Evolutionary conservation across 2,888 invertebrate species (phyloP).

Genomic region (Nymphalis polychloros): DNA sequence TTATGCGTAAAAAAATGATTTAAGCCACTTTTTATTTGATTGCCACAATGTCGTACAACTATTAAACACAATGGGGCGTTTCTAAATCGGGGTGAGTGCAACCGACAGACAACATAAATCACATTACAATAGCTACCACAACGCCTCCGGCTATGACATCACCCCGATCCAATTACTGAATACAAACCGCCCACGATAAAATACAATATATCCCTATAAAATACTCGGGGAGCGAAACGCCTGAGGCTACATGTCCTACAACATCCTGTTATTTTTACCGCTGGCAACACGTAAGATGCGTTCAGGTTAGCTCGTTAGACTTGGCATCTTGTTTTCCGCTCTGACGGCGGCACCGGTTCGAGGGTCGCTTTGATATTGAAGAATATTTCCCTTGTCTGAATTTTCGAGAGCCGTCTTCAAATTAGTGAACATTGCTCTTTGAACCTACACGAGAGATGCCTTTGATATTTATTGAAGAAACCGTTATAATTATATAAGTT

Average conservation of each 20-base stretch:
- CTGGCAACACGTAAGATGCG: slow-evolving; percentile 57
- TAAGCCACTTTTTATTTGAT: slow-evolving; percentile 10
- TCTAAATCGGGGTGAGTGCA: slow-evolving; percentile 45
- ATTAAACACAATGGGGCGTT: slow-evolving; percentile 40
- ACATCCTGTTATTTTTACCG: slow-evolving; percentile 53
- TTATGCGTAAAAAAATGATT: slow-evolving; percentile 11
- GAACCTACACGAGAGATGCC: slow-evolving; percentile 40
- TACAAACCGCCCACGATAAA: slow-evolving; percentile 48
- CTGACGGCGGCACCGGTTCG: slow-evolving; percentile 53
- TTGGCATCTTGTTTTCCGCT: slow-evolving; percentile 64
- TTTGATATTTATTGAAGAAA: slow-evolving; percentile 32
- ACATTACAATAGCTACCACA: slow-evolving; percentile 52
- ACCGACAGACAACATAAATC: slow-evolving; percentile 55
- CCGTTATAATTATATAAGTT: slow-evolving; percentile 6
- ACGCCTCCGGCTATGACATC: slow-evolving; percentile 48
- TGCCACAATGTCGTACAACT: slow-evolving; percentile 32
- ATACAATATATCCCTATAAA: slow-evolving; percentile 40
- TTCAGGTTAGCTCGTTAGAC: slow-evolving; percentile 65
- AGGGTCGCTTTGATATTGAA: slow-evolving; percentile 67
- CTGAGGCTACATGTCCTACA: slow-evolving; percentile 45
- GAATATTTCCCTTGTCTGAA: slow-evolving; percentile 59
- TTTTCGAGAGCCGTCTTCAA: slow-evolving; percentile 64
- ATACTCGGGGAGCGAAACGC: slow-evolving; percentile 43
- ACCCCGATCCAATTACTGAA: slow-evolving; percentile 53
- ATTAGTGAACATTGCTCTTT: slow-evolving; percentile 58